A percentile compares a stretch with the other conserved stretches of the same genome.
Conservation (phyloP, 2,888 invertebrate species). For the Liopterus haemorrhoidalis region DNA sequence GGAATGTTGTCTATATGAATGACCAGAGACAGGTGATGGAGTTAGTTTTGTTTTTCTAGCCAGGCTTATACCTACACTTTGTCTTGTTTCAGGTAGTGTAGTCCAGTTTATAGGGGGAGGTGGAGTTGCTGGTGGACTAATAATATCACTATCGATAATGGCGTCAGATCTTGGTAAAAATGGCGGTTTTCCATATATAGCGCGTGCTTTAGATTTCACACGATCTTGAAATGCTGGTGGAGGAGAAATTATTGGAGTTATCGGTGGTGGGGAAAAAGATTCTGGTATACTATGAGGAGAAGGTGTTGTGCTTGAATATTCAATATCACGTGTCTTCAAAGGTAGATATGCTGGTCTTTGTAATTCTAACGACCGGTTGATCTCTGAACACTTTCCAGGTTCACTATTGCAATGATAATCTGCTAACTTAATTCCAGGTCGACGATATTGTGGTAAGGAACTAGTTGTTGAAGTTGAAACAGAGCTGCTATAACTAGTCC, state of each 20-base stretch:
- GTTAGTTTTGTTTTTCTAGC: constrained; percentile 35
- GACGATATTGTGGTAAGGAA: constrained; percentile 43
- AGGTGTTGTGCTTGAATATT: constrained; percentile 41
- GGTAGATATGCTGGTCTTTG: constrained; percentile 42
- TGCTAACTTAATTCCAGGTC: constrained; percentile 48
- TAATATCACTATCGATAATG: constrained; percentile 50
- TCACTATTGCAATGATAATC: constrained; percentile 50
- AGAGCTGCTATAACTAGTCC: constrained; percentile 40
- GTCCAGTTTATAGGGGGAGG: constrained; percentile 41
- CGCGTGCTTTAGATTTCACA: constrained; percentile 37
- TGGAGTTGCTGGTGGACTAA: constrained; percentile 50
- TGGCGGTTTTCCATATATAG: constrained; percentile 48
- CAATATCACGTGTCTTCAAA: constrained; percentile 41
- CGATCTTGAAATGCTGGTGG: constrained; percentile 64
- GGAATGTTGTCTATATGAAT: constrained; percentile 29
- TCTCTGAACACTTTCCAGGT: constrained; percentile 34
- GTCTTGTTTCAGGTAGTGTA: constrained; percentile 38
- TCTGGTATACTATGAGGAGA: constrained; percentile 44
- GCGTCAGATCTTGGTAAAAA: constrained; percentile 52
- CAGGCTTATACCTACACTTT: constrained; percentile 36
- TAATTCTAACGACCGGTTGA: constrained; percentile 30
- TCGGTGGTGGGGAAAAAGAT: constrained; percentile 55
- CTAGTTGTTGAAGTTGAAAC: constrained; percentile 35
- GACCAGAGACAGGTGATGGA: constrained; percentile 32
- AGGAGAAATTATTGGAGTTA: constrained; percentile 64